Conservation (phyloP, 2,797 vertebrate genomes). For the Eremophila alpestris region DNA sequence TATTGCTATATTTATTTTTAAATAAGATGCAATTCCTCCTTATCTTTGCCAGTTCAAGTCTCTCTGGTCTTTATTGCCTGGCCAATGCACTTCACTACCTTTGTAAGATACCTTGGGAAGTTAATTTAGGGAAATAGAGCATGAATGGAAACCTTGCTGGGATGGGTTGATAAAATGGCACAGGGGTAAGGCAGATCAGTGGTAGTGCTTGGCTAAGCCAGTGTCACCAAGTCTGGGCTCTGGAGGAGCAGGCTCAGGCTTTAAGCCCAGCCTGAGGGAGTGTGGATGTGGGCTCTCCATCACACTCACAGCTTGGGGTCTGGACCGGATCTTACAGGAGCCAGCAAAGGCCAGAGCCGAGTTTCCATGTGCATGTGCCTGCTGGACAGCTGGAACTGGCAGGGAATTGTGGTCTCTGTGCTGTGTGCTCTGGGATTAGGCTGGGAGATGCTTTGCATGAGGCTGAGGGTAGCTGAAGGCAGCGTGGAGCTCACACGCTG, state of each 20-base stretch:
- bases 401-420: neutral
- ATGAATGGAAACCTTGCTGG: neutral
- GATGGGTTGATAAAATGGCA: neutral
- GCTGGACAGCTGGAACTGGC: neutral
- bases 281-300: neutral
- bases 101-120: neutral
- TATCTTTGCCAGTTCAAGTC: neutral
- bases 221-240: neutral
- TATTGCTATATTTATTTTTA: neutral
- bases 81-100: neutral
- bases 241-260: neutral
- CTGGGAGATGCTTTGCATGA: neutral
- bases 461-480: neutral
- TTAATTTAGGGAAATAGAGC: neutral
- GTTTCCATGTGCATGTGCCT: neutral
- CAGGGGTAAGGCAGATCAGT: neutral
- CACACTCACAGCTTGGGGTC: fast-evolving
- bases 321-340: neutral
- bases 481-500: fast-evolving
- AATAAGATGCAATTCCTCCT: neutral
- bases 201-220: neutral
- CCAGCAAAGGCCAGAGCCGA: neutral
- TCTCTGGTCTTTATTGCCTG: neutral
- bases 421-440: neutral
- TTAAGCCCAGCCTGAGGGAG: neutral